Evolutionary conservation across 2,797 vertebrate species (phyloP).

Genomic region (Sebastes diploproa): DNA sequence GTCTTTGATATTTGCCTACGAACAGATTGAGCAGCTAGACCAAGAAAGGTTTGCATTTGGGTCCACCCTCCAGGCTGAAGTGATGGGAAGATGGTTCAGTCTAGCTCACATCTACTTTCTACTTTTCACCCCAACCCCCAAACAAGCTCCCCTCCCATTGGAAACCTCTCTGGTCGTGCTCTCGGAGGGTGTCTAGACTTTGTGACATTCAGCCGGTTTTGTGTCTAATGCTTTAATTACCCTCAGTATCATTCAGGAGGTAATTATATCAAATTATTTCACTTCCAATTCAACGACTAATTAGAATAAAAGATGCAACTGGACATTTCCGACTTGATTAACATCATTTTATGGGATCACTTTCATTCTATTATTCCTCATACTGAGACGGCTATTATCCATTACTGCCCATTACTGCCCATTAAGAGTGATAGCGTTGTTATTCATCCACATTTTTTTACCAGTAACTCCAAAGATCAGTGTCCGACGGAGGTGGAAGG

Average conservation of each 20-base stretch:
- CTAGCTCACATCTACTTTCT: background rate
- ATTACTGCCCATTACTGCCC: background rate
- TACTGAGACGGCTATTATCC: background rate
- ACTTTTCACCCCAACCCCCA: background rate
- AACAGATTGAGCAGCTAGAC: slow-evolving; percentile 52
- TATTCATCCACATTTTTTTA: background rate
- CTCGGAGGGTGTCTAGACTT: background rate
- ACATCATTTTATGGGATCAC: background rate
- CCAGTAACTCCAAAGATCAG: background rate
- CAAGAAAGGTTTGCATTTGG: slow-evolving; percentile 22
- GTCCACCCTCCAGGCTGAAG: background rate
- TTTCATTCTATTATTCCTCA: background rate
- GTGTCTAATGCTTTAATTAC: background rate
- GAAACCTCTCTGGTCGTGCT: background rate
- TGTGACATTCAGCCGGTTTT: background rate
- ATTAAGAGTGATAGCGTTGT: background rate
- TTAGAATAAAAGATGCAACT: background rate
- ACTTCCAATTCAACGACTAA: background rate
- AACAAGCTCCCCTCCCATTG: background rate
- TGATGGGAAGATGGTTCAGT: background rate
- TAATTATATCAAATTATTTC: background rate
- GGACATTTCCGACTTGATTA: slow-evolving; percentile 2
- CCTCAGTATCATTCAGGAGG: background rate
- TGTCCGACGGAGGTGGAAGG: background rate
- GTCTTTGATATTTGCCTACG: slow-evolving; percentile 54